These are phyloP conservation scores for Tinamus major DNA, from an alignment of 2,797 vertebrate genomes.

Conservation along the genomic window DNA sequence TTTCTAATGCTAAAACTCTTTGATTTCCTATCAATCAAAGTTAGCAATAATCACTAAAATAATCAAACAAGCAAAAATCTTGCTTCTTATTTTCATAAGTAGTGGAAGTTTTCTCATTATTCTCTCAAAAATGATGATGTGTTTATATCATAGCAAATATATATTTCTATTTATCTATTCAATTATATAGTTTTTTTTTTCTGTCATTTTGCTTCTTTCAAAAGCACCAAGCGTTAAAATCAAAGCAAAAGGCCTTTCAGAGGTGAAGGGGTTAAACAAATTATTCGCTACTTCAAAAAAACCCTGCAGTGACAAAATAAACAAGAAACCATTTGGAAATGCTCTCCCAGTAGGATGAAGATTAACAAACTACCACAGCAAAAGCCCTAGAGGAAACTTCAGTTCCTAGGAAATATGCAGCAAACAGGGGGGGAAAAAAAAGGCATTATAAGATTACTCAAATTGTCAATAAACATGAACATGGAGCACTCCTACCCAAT, in stretches of 20 bases:
- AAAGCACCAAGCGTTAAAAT: background rate
- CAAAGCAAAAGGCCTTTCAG: background rate
- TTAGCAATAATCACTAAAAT: background rate
- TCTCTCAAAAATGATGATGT: background rate
- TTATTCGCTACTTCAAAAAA: background rate
- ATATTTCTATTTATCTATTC: background rate
- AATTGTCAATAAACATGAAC: conserved; percentile 14
- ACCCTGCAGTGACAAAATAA: background rate
- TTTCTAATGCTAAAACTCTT: background rate
- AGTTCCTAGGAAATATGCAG: background rate
- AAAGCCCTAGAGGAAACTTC: background rate
- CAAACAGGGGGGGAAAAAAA: background rate
- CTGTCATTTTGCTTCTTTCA: background rate
- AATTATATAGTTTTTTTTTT: background rate
- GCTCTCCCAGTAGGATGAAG: background rate
- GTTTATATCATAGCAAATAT: background rate
- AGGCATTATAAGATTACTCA: background rate
- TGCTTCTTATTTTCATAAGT: background rate
- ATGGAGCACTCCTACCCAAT: background rate
- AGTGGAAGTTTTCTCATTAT: background rate
- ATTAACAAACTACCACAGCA: background rate
- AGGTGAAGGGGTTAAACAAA: background rate
- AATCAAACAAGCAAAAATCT: background rate
- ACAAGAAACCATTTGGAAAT: background rate
- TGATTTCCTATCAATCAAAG: background rate